These are phyloP conservation scores for Drosophila affinis DNA, from an alignment of 2,888 invertebrate species.

Conservation along the genomic window DNA sequence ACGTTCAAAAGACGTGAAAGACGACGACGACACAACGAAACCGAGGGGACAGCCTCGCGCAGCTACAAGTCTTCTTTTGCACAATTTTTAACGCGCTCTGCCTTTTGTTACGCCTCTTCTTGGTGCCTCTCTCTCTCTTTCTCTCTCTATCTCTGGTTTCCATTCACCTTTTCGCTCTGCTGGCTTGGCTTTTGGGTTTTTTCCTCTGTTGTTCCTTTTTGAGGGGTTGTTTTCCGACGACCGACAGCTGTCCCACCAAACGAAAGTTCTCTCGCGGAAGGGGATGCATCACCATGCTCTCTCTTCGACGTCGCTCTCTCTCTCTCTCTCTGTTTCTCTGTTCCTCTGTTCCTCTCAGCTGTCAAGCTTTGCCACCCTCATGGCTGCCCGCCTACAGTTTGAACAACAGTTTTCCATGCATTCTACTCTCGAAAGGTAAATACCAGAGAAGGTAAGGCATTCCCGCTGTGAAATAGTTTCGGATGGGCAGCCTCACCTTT, in stretches of 20 bases:
- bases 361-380: constrained; percentile 57
- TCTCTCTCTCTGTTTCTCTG: constrained; percentile 2
- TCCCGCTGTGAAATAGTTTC: neutral
- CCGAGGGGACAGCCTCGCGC: constrained; percentile 47
- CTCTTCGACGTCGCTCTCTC: neutral
- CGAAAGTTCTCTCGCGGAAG: neutral
- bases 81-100: constrained; percentile 64
- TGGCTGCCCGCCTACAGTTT: too few relatives aligned
- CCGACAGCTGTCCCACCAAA: constrained; percentile 26
- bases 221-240: constrained; percentile 64
- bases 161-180: neutral
- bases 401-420: too few relatives aligned
- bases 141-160: constrained; percentile 3
- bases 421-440: neutral
- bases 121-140: constrained; percentile 15
- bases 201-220: constrained; percentile 43
- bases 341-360: constrained; percentile 11
- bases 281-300: constrained; percentile 17
- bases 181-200: constrained; percentile 24
- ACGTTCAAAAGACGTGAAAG: constrained; percentile 47
- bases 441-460: neutral
- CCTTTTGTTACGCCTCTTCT: constrained; percentile 63
- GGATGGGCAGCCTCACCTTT: constrained; percentile 2
- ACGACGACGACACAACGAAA: neutral
- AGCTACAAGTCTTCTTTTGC: constrained; percentile 78